These are phyloP conservation scores for Enteromius radiatus DNA, from an alignment of 2,797 vertebrate species.

Conservation along the genomic window DNA sequence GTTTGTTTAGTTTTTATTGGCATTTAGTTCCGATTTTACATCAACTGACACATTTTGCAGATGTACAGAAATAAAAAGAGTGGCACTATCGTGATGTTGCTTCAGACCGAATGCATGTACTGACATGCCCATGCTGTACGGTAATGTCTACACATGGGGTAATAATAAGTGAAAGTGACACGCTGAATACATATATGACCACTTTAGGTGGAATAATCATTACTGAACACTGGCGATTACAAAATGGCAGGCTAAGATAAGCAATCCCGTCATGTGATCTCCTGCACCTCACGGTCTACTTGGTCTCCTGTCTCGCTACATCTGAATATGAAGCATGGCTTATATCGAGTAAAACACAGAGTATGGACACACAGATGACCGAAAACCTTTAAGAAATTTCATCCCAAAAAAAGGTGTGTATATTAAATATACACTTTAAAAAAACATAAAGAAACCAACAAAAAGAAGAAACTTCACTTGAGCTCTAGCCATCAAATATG, in stretches of 20 bases:
- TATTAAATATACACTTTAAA: slow-evolving; percentile 45
- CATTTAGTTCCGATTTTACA: slow-evolving; percentile 77
- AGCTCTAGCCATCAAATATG: slow-evolving; percentile 83
- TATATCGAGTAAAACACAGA: slow-evolving; percentile 64
- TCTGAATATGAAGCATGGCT: slow-evolving; percentile 48
- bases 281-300: slow-evolving; percentile 32
- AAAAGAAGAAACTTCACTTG: slow-evolving; percentile 71
- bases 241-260: slow-evolving; percentile 36
- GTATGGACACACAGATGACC: slow-evolving; percentile 54
- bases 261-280: slow-evolving; percentile 54
- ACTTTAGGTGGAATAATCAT: slow-evolving; percentile 18
- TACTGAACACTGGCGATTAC: slow-evolving; percentile 23
- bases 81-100: slow-evolving; percentile 89
- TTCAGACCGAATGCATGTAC: slow-evolving; percentile 68
- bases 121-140: slow-evolving; percentile 15
- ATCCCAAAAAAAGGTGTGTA: slow-evolving; percentile 36
- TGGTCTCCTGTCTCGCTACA: slow-evolving; percentile 36
- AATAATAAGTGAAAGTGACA: slow-evolving; percentile 33
- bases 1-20: slow-evolving; percentile 72
- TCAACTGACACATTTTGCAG: slow-evolving; percentile 76
- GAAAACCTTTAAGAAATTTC: slow-evolving; percentile 31
- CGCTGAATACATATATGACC: slow-evolving; percentile 24
- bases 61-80: slow-evolving; percentile 85
- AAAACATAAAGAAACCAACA: slow-evolving; percentile 31
- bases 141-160: slow-evolving; percentile 22